These are phyloP conservation scores for Lasaia peninsularis DNA, from an alignment of 1,140 invertebrate species.

Conservation along the genomic window DNA sequence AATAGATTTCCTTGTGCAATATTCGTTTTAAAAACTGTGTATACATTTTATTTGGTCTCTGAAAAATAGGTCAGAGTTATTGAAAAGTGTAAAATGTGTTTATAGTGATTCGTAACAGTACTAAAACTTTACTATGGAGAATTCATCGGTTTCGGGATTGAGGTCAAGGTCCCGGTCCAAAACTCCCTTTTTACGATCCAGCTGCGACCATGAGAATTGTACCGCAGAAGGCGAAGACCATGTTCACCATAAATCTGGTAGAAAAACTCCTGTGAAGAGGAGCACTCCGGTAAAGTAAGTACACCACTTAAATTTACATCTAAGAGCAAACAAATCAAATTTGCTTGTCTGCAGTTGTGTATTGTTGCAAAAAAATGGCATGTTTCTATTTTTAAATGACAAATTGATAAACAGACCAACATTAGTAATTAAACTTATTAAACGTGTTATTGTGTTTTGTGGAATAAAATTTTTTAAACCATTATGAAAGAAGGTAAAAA, in stretches of 20 bases:
- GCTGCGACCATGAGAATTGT: conserved; percentile 76
- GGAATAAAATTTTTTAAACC: no score
- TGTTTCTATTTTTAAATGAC: no score
- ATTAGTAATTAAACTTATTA: no score
- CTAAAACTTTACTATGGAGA: conserved; percentile 49
- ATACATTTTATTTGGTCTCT: conserved; percentile 43
- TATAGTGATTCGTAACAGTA: conserved; percentile 17
- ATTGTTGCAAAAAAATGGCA: no score
- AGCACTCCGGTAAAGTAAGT: conserved; percentile 78
- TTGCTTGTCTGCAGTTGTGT: no score
- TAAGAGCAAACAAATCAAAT: no score
- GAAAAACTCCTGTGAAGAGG: conserved; percentile 69
- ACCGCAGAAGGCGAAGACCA: conserved; percentile 68
- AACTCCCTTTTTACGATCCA: conserved; percentile 79
- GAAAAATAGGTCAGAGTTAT: conserved; percentile 34
- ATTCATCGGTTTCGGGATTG: conserved; percentile 58
- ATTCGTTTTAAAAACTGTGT: conserved; percentile 41
- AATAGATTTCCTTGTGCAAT: conserved; percentile 76
- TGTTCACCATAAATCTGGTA: conserved; percentile 65
- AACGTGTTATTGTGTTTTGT: no score
- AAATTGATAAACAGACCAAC: no score
- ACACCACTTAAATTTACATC: neutral
- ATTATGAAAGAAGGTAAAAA: no score
- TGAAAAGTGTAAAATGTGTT: conserved; percentile 24
- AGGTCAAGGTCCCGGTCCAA: conserved; percentile 80